Conservation (phyloP, 2,113 vertebrate species). For the Natator depressus region DNA sequence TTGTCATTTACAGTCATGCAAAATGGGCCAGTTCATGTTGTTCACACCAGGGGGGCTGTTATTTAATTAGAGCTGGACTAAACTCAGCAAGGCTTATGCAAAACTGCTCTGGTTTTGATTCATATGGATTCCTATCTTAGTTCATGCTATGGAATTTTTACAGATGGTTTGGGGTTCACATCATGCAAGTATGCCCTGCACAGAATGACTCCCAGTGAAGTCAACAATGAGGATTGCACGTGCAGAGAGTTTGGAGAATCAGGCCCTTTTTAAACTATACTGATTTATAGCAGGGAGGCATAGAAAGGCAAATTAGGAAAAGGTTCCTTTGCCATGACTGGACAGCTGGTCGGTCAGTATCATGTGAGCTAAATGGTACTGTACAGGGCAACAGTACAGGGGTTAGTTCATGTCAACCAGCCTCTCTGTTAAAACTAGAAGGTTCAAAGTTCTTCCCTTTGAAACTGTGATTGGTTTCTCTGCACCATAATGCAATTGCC, state of each 20-base stretch:
- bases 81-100: background rate
- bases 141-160: background rate
- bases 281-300: background rate
- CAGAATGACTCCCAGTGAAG: background rate
- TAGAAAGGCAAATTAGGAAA: conserved; percentile 35
- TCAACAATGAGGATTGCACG: background rate
- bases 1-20: background rate
- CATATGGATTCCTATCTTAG: background rate
- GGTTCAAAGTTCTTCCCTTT: background rate
- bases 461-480: background rate
- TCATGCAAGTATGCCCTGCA: background rate
- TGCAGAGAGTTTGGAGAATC: background rate
- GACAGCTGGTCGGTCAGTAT: background rate
- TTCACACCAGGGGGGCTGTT: background rate
- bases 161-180: background rate
- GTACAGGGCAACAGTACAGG: background rate
- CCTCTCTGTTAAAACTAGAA: background rate
- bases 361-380: background rate
- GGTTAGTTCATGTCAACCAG: background rate
- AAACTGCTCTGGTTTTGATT: background rate
- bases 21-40: background rate
- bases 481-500: conserved; percentile 2
- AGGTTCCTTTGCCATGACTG: conserved; percentile 26
- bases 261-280: background rate
- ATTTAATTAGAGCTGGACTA: background rate